Percentiles rank a stretch among this genome's conserved stretches.
Conservation (phyloP, 2,888 invertebrate species). For the Aricia artaxerxes region DNA sequence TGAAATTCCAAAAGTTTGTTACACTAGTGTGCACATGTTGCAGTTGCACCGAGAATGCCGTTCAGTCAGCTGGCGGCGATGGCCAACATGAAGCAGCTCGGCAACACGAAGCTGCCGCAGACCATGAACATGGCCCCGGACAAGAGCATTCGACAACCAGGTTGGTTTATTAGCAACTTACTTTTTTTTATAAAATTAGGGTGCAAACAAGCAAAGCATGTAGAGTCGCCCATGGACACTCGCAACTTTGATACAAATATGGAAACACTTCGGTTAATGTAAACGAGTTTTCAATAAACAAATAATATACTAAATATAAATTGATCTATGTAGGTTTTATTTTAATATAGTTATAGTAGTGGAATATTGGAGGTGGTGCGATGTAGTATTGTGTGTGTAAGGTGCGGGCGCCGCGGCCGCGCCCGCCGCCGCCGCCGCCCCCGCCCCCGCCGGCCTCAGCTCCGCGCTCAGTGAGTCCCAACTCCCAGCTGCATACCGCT, state of each 20-base stretch:
- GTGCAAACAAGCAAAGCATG: no score
- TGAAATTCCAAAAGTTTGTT: no score
- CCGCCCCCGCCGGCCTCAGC: slow-evolving; percentile 58
- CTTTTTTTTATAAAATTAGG: no score
- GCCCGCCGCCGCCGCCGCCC: slow-evolving; percentile 42
- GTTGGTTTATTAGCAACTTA: not conserved
- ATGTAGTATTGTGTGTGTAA: slow-evolving; percentile 3
- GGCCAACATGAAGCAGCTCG: slow-evolving; percentile 5
- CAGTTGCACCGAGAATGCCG: not conserved
- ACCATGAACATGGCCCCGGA: not conserved
- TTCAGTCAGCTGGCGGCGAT: slow-evolving; percentile 5
- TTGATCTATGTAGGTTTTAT: no score
- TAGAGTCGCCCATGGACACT: no score
- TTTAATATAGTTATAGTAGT: not conserved
- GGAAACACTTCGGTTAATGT: no score
- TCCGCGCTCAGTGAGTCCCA: slow-evolving; percentile 64
- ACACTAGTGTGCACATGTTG: not conserved
- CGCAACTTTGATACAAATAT: no score
- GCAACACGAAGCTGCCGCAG: not conserved
- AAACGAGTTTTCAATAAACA: no score
- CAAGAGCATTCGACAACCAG: slow-evolving; percentile 11
- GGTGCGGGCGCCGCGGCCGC: slow-evolving; percentile 35
- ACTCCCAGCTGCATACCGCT: not conserved
- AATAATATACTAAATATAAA: no score
- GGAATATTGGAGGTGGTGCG: not conserved